Evolutionary conservation across 1,140 invertebrate species (phyloP), one percentile per base, ranked within the genome.

Genomic region (Caenorhabditis remanei): DNA sequence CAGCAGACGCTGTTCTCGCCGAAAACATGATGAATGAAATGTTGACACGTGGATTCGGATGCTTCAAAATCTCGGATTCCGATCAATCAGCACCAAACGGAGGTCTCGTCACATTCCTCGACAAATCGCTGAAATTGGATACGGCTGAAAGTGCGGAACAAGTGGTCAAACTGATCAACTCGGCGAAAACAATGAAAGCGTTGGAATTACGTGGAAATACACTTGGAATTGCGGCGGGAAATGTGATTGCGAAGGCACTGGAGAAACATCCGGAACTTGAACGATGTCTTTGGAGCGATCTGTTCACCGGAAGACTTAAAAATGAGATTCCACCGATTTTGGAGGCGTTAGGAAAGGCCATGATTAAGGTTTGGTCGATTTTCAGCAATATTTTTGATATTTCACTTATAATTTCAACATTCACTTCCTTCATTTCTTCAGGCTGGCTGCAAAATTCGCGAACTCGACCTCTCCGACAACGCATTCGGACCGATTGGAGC

Each of bases 401-500:
- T 32, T 32, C 32, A 32, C 32, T 32, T 32, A 32, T 32, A 32
- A 32, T 32, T 32, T 2, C 32, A 32, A 32, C 32, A 32, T 32
- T 32, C 0, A 1, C 32, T 2, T 2, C 32, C 32, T 32, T 32
- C 32, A 32, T 32, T 32, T 2, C 32, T 32, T 2, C 32, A 32
- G 13, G 96, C 97, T 0, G 94, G 95, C 2, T 96, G 96, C 2
- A 93, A 95, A 7, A 94, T 99, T 0, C 94, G 95, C 0, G 96
- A 96, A 89, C 93, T 99, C 9, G 97, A 99, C 92, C 94, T 99
- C 0, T 98, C 97, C 93, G 97, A 99, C 93, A 99, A 99, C 94
- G 98, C 98, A 0, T 96, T 99, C 92, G 98, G 98, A 9, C 97
- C 97, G 0, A 96, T 98, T 92, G 97, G 97, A 56, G 96, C 98